Evolutionary conservation across 2,797 vertebrate species (phyloP), one percentile per base, ranked within the genome.

Genomic region (Trematomus bernacchii): DNA sequence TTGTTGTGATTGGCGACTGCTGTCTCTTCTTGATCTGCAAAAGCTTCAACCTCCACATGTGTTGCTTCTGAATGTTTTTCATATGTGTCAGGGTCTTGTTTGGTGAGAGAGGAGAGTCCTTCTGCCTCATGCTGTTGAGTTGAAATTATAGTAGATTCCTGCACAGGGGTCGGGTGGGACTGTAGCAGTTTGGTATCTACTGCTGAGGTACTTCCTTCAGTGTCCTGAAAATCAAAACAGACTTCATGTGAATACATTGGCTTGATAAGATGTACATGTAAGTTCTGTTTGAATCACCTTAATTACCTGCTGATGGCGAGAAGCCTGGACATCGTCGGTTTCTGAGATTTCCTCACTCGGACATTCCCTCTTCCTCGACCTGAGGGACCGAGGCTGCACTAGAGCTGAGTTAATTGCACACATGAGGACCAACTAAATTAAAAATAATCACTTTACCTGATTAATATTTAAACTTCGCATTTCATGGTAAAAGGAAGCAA

Each of bases 291-390:
- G 0, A 68, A 43, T 60, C 14, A 68, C 0, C 8, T 10, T 43
- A 57, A 33, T 55, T 77, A 92, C 93, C 89, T 89, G 87, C 23
- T 65, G 78, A 71, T 46, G 12, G 3, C 66, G 40, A 68, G 21
- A 1, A 30, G n/a, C 43, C 15, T 70, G 64, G 67, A 51, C 72
- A 30, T 79, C 18, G 15, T 48, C 53, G 0, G 54, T 44, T 19
- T 63, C 42, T 11, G 21, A 23, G 0, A 10, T 33, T 8, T 77
- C 69, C 30, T 82, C 78, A 15, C 73, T 62, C 50, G 61, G 47
- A 70, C 14, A n/a, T 48, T 69, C 70, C 70, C 82, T 91, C 79
- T 87, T 91, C 42, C 72, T 91, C 59, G 76, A 79, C 62, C 85
- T 82, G 37, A 84, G 68, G 3, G 71, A 33, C 3, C 59, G 76